Evolutionary conservation across 2,888 invertebrate genomes (phyloP), one percentile per base, ranked within the genome.

Genomic region (Harpalus rubripes): DNA sequence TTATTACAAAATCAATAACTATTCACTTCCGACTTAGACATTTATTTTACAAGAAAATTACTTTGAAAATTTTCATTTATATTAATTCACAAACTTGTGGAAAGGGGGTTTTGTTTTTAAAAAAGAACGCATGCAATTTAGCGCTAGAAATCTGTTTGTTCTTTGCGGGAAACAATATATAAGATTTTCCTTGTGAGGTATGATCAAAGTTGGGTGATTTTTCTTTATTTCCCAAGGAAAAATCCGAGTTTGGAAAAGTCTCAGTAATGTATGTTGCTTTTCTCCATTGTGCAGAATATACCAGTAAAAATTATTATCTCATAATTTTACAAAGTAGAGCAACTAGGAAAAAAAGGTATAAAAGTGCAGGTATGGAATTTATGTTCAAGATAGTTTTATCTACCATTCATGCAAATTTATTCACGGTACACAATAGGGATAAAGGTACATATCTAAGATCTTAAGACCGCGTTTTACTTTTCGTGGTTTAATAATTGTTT

Each of bases 191-290:
- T 6, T 52, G 61, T 63, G 81, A 81, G 65, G 63, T 81, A 81
- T 61, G 63, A 63, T 81, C 63, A 61, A 65, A 63, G 81, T 81
- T 63, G 16, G 81, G 65, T 81, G 81, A 65, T 63, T 81, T 81
- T 81, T 81, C 81, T 81, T 81, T 81, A 81, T 81, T 81, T 81
- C 41, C 18, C 16, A 4, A 39, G 39, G 26, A 56, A 22, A 78
- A 78, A 78, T 58, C 10, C 52, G 58, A 15, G 78, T 78, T 78
- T 18, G 58, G 78, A 58, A 76, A 78, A 78, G 78, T 22, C 78
- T 56, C 10, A 3, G 32, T 58, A 32, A 78, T 78, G 32, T 78
- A 76, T 76, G 76, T 76, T 32, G 22, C 44, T 10, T 39, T 10
- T 26, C 44, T 7, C 58, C 78, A 58, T 78, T 78, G 78, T 78